Base-by-base conservation (phyloP, 2,113 vertebrate genomes). In the Otus sunia region DNA sequence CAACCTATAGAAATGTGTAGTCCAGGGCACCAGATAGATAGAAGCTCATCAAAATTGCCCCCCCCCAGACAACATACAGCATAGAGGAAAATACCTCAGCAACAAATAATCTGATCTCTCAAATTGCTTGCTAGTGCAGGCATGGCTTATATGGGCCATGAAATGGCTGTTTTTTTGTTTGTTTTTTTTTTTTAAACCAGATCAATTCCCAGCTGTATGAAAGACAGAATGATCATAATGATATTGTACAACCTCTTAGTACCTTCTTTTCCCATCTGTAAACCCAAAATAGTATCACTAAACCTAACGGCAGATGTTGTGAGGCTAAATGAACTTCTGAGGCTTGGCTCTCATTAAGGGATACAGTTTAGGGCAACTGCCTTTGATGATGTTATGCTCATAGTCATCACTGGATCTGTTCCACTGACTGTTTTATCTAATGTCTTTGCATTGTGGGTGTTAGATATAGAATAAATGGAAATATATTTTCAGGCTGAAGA, bases 1-100 rank as follows among this genome's bases (percentile, higher is more conserved):
- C 34, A 77, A 53, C 11, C 2, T 1, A 8, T 10, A 78, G 50
- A 55, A 12, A 55, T 0, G 0, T 16, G 8, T 34, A 8, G 29
- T 36, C 19, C 27, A 29, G 25, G 12, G 6, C 2, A 66, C 8
- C 36, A 62, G 25, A 12, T 16, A 3, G 66, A 71, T 16, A 4
- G 69, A 71, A 94, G 67, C 6, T 64, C 29, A 39, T 30, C 5
- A 63, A 47, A 88, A 79, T 41, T 79, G 13, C 2, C 2, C 9
- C 12, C 5, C 17, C 5, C 18, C 34, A 47, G 41, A 15, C 53
- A 58, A 58, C 27, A 69, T 30, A 62, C 12, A 87, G 13, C 21
- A n/a, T 4, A 82, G 43, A 74, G 23, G 19, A 74, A 62, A 80
- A 88, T 23, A 52, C 9, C 10, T 77, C 13, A 6, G 22, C 25